Evolutionary conservation across 2,888 invertebrate genomes (phyloP).

Genomic region (Coelinius sp.): DNA sequence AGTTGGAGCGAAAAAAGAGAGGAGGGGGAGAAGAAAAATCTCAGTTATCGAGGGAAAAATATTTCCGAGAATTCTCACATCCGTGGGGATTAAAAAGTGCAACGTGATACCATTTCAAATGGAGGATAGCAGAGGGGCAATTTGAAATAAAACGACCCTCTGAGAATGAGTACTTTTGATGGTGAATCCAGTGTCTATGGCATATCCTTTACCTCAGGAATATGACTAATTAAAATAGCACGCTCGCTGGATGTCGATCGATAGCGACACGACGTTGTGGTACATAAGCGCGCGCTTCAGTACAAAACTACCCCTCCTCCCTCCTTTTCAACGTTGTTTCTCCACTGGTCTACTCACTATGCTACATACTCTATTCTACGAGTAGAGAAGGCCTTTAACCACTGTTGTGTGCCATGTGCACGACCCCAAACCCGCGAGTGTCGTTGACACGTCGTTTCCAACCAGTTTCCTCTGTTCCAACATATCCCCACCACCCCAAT

Average conservation of each 20-base stretch:
- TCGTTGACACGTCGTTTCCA: slow-evolving; percentile 38
- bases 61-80: slow-evolving; percentile 19
- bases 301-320: slow-evolving; percentile 35
- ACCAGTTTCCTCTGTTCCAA: slow-evolving; percentile 12
- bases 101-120: neutral
- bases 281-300: slow-evolving; percentile 39
- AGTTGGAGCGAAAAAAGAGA: too few species aligned
- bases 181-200: too few species aligned
- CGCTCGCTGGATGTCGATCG: slow-evolving; percentile 40
- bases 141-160: neutral
- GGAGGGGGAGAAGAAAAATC: too few species aligned
- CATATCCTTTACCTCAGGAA: slow-evolving; percentile 26
- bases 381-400: slow-evolving; percentile 13
- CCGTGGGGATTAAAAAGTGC: neutral
- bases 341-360: slow-evolving; percentile 14
- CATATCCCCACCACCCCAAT: neutral
- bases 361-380: slow-evolving; percentile 20
- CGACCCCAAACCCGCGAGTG: slow-evolving; percentile 41
- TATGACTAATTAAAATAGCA: slow-evolving; percentile 41
- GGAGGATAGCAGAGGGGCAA: neutral
- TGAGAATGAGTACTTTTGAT: neutral
- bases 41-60: slow-evolving; percentile 14
- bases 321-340: neutral
- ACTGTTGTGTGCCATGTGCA: slow-evolving; percentile 42
- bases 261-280: slow-evolving; percentile 34